A percentile compares a stretch with the other conserved stretches of the same genome.
These are phyloP conservation scores for Xiphydria camelus DNA, from an alignment of 2,888 invertebrate species.

Conservation along the genomic window DNA sequence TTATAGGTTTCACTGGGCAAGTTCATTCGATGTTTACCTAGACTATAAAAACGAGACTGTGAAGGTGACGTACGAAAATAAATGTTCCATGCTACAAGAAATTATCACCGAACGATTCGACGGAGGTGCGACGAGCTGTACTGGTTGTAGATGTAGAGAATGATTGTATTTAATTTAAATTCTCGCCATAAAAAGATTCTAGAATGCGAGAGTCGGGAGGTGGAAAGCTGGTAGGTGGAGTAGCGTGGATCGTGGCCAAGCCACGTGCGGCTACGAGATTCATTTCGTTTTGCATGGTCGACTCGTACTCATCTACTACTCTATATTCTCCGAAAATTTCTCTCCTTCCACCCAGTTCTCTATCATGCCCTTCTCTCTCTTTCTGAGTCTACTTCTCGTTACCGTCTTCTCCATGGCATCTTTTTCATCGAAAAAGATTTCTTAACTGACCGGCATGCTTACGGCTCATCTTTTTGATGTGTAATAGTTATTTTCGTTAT, in stretches of 20 bases:
- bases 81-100: slow-evolving; percentile 39
- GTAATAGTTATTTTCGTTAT: too few relatives aligned
- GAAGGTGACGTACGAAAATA: too few relatives aligned
- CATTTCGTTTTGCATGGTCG: slow-evolving; percentile 53
- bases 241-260: slow-evolving; percentile 53
- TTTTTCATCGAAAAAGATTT: too few relatives aligned
- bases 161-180: slow-evolving; percentile 55
- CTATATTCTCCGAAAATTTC: slow-evolving; percentile 29
- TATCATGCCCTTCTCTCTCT: slow-evolving; percentile 11
- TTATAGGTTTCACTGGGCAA: too few relatives aligned
- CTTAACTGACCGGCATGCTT: too few relatives aligned
- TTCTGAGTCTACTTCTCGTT: too few relatives aligned
- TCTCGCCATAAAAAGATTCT: slow-evolving; percentile 51
- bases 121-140: slow-evolving; percentile 40
- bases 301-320: slow-evolving; percentile 40
- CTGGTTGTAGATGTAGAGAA: slow-evolving; percentile 40
- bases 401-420: slow-evolving; percentile 32
- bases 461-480: too few relatives aligned
- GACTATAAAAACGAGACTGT: too few relatives aligned
- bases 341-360: slow-evolving; percentile 19
- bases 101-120: slow-evolving; percentile 37
- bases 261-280: slow-evolving; percentile 55
- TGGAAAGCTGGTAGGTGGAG: slow-evolving; percentile 26
- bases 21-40: too few relatives aligned
- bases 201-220: slow-evolving; percentile 32